Conservation (phyloP, 2,888 invertebrate genomes). For the Chrysolina americana region DNA sequence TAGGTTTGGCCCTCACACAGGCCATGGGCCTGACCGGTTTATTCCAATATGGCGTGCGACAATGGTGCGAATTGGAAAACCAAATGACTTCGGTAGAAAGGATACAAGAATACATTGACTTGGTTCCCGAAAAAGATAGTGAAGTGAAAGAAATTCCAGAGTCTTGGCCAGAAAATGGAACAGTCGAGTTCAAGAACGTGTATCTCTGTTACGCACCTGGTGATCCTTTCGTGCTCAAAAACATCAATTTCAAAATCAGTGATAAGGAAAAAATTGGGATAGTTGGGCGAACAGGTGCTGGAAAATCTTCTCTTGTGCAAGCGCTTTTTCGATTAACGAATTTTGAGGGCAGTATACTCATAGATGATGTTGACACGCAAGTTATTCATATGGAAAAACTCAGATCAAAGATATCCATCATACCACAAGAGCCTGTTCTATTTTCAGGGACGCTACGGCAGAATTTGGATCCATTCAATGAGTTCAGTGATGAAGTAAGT, state of each 20-base stretch:
- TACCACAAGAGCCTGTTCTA: constrained; percentile 88
- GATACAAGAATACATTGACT: constrained; percentile 83
- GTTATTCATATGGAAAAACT: constrained; percentile 76
- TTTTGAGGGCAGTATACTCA: constrained; percentile 82
- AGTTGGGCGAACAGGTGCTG: constrained; percentile 87
- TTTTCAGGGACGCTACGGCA: constrained; percentile 89
- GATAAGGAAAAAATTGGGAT: constrained; percentile 82
- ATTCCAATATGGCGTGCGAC: constrained; percentile 89
- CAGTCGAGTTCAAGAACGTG: constrained; percentile 78
- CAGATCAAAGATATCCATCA: constrained; percentile 84
- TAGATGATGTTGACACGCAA: constrained; percentile 83
- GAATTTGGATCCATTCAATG: constrained; percentile 91
- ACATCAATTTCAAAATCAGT: constrained; percentile 77
- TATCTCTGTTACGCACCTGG: constrained; percentile 80
- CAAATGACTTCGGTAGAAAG: constrained; percentile 94
- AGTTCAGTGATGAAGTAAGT: constrained; percentile 79
- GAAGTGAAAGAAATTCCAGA: constrained; percentile 70
- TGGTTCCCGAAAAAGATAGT: constrained; percentile 73
- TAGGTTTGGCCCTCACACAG: constrained; percentile 68
- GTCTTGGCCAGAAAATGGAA: constrained; percentile 82
- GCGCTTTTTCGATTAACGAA: constrained; percentile 86
- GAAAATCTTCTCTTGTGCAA: constrained; percentile 82
- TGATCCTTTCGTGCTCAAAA: constrained; percentile 81
- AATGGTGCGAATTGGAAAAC: constrained; percentile 72
- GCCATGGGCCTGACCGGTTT: constrained; percentile 69